Evolutionary conservation across 2,888 invertebrate species (phyloP).

Genomic region (Lamellibrachia columna): DNA sequence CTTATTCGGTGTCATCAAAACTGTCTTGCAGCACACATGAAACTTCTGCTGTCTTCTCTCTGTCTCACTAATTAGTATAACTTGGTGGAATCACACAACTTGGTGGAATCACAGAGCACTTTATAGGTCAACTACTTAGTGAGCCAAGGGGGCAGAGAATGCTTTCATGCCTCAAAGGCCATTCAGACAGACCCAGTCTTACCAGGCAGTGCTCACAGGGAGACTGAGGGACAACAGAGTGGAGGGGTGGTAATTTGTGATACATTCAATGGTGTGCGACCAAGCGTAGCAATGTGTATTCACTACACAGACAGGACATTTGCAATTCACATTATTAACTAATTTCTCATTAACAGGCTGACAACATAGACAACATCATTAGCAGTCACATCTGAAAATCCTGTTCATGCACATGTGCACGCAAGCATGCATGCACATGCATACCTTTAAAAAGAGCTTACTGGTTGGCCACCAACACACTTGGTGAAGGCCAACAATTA

Average conservation of each 20-base stretch:
- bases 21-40: background rate
- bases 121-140: background rate
- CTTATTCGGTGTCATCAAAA: background rate
- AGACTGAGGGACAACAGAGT: background rate
- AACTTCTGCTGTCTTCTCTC: background rate
- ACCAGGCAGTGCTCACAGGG: background rate
- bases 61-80: background rate
- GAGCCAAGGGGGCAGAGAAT: background rate
- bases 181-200: background rate
- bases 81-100: background rate
- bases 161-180: background rate
- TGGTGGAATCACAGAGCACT: background rate
- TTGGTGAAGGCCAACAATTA: background rate
- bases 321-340: background rate
- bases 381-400: conserved; percentile 3
- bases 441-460: background rate
- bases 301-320: background rate
- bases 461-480: background rate
- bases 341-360: conserved; percentile 12
- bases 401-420: background rate
- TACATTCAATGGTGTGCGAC: background rate
- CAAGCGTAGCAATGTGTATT: background rate
- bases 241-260: background rate
- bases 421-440: background rate
- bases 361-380: background rate